Evolutionary conservation across 2,888 invertebrate species (phyloP), one percentile per base, ranked within the genome.

Genomic region (Pheosia tremula): DNA sequence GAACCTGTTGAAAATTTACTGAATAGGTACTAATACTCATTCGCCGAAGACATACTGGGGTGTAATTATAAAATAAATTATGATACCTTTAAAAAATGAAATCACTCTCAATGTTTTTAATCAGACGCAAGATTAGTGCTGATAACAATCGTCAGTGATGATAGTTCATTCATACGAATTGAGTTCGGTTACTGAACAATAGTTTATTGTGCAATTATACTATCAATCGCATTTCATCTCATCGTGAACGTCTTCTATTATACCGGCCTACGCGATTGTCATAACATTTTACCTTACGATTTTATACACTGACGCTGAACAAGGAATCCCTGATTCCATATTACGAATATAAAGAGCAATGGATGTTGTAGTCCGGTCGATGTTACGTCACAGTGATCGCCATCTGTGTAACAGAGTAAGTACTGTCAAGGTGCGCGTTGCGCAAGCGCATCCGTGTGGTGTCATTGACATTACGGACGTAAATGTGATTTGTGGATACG

Each of bases 381-480:
- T 64, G 66, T 63, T 89, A 87, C 87, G 84, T 88, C 85, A 24
- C 24, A 52, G 57, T 59, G 68, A 77, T 83, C 81, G 80, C 83
- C 86, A 86, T 88, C 86, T 75, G 82, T 84, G 67, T 74, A 78
- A 86, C 56, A 11, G 24, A 56, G 56, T 56, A 56, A 11, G 56
- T 56, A 43, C 86, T 88, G 90, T 91, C 91, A 91, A 92, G 91
- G 90, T 92, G 90, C 82, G 78, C 58, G 75, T 93, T 92, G 84
- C 87, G 87, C 84, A 91, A 91, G 81, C 74, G 83, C 85, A 89
- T 88, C 87, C 86, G 87, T 82, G 80, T 81, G 85, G 87, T 88
- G 92, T 92, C 91, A 91, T 88, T 92, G 92, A 92, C 91, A 85
- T 89, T 83, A 87, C 86, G 86, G 86, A 86, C 87, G 81, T 39